A percentile compares a stretch with the other conserved stretches of the same genome.
Evolutionary conservation across 2,888 invertebrate genomes (phyloP).

Genomic region (Amblyjoppa fuscipennis): DNA sequence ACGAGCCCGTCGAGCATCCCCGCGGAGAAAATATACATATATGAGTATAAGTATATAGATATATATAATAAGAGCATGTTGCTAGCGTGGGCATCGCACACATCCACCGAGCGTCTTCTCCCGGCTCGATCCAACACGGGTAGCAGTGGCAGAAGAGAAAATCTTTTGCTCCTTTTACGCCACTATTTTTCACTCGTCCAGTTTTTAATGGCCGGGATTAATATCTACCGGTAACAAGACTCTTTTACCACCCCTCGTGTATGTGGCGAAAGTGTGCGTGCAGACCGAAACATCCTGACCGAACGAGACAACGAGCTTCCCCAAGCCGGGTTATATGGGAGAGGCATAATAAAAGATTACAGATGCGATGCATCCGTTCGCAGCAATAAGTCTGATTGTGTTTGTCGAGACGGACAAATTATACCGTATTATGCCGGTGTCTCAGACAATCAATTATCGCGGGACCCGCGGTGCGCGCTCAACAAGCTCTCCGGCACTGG

Average conservation of each 20-base stretch:
- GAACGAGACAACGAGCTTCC: constrained; percentile 4
- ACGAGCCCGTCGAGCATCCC: constrained; percentile 56
- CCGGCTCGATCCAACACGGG: constrained; percentile 78
- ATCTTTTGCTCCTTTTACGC: constrained; percentile 76
- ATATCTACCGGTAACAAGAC: constrained; percentile 85
- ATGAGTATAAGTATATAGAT: neutral
- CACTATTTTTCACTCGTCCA: constrained; percentile 84
- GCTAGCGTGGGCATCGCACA: constrained; percentile 68
- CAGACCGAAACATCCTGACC: constrained; percentile 61
- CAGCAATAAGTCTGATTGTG: constrained; percentile 85
- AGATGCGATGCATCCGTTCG: constrained; percentile 84
- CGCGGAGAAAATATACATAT: constrained; percentile 54
- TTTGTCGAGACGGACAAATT: constrained; percentile 83
- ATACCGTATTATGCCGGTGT: constrained; percentile 83
- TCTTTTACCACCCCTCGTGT: constrained; percentile 77
- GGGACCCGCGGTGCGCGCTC: constrained; percentile 68
- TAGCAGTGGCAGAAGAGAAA: constrained; percentile 74
- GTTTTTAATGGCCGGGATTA: constrained; percentile 85
- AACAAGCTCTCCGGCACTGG: constrained; percentile 63
- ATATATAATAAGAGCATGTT: constrained; percentile 46
- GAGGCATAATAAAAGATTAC: constrained; percentile 83
- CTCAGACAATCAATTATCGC: constrained; percentile 84
- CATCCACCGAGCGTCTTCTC: constrained; percentile 58
- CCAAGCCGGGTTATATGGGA: constrained; percentile 47
- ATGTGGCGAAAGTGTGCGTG: constrained; percentile 70